These are phyloP conservation scores for Choreutis nemorana DNA, from an alignment of 2,888 invertebrate species.

Conservation along the genomic window DNA sequence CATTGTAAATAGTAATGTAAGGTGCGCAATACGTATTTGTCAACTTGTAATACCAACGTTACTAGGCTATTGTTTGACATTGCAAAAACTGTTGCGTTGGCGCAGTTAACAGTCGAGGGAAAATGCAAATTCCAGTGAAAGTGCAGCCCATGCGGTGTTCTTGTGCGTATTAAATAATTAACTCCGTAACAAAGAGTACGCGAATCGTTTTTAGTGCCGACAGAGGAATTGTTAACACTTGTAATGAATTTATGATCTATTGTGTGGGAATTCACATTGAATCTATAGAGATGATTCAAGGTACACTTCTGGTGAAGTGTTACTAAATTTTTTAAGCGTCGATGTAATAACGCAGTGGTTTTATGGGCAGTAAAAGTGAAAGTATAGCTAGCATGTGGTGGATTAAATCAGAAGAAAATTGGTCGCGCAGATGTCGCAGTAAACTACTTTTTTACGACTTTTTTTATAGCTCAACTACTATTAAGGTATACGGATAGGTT, in stretches of 20 bases:
- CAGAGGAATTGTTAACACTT: conserved; percentile 15
- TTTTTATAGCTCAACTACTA: too few relatives aligned
- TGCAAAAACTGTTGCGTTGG: conserved; percentile 13
- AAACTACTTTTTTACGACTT: too few relatives aligned
- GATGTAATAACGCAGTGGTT: conserved; percentile 1
- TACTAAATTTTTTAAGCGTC: conserved; percentile 1
- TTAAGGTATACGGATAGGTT: too few relatives aligned
- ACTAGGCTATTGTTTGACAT: conserved; percentile 12
- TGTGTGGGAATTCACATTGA: too few relatives aligned
- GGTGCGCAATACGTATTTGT: too few relatives aligned
- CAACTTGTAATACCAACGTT: too few relatives aligned
- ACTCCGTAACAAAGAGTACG: conserved; percentile 22
- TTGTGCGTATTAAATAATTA: conserved; percentile 38
- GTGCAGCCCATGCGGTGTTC: conserved; percentile 25
- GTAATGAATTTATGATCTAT: conserved; percentile 8
- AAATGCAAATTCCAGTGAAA: conserved; percentile 51
- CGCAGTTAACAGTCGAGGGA: conserved; percentile 13
- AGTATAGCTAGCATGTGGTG: too few relatives aligned
- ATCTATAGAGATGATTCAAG: neutral
- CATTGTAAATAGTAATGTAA: too few relatives aligned
- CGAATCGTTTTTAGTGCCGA: conserved; percentile 16
- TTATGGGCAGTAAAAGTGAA: conserved; percentile 1
- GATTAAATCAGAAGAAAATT: too few relatives aligned
- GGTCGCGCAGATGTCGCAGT: too few relatives aligned
- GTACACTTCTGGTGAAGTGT: neutral